Percentiles rank a stretch among this genome's conserved stretches.
These are phyloP conservation scores for Spodoptera exigua DNA, from an alignment of 2,888 invertebrate species.

Conservation along the genomic window DNA sequence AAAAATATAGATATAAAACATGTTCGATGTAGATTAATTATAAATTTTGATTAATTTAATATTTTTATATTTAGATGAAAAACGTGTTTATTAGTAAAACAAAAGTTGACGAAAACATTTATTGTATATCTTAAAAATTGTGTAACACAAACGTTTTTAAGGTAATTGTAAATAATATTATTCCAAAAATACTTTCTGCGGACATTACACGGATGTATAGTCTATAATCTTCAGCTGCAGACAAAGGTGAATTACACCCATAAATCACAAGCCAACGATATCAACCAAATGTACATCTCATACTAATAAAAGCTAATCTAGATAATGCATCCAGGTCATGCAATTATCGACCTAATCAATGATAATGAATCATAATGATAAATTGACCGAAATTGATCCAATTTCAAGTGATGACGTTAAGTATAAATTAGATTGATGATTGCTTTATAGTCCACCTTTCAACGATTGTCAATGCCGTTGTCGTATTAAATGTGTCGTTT, in stretches of 20 bases:
- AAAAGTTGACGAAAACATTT: no score
- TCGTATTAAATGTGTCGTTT: slow-evolving; percentile 22
- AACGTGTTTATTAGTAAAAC: no score
- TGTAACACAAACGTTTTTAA: no score
- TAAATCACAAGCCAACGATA: slow-evolving; percentile 43
- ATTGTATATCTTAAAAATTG: no score
- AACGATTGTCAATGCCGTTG: slow-evolving; percentile 38
- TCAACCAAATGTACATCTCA: slow-evolving; percentile 25
- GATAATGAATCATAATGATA: slow-evolving; percentile 55
- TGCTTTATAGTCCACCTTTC: slow-evolving; percentile 41
- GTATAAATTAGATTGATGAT: slow-evolving; percentile 42
- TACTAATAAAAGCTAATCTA: slow-evolving; percentile 50
- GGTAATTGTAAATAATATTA: no score
- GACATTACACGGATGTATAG: slow-evolving; percentile 10
- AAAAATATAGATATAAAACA: no score
- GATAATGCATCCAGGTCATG: slow-evolving; percentile 51
- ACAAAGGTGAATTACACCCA: slow-evolving; percentile 31
- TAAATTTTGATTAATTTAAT: no score
- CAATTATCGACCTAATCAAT: slow-evolving; percentile 42
- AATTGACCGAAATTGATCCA: slow-evolving; percentile 49
- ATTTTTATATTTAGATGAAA: no score
- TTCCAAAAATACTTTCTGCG: background rate
- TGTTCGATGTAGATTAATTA: no score
- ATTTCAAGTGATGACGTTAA: slow-evolving; percentile 45
- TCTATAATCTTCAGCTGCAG: slow-evolving; percentile 21